Evolutionary conservation across 2,888 invertebrate genomes (phyloP).

Genomic region (Diloba caeruleocephala): DNA sequence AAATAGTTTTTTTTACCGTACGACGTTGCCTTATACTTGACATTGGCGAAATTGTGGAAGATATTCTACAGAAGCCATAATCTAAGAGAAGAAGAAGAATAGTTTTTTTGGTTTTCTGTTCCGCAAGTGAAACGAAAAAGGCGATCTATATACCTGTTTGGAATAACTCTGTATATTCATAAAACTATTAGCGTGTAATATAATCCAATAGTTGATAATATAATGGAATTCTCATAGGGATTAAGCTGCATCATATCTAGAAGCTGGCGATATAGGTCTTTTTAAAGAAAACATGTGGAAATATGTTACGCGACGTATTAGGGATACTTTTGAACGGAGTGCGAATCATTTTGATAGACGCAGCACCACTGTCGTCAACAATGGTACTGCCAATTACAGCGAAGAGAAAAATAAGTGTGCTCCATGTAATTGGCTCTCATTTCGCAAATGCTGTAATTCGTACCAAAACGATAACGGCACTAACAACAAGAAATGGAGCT

Average conservation of each 20-base stretch:
- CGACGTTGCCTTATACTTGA: too few species aligned
- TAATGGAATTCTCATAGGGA: conserved; percentile 36
- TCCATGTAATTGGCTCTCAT: conserved; percentile 67
- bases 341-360: conserved; percentile 85
- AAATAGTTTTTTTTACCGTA: too few species aligned
- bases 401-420: conserved; percentile 66
- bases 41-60: too few species aligned
- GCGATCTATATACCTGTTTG: too few species aligned
- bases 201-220: conserved; percentile 3
- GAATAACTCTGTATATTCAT: too few species aligned
- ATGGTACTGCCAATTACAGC: conserved; percentile 61
- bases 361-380: conserved; percentile 76
- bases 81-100: too few species aligned
- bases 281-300: conserved; percentile 82
- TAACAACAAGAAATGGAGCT: conserved; percentile 79
- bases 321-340: conserved; percentile 85
- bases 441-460: conserved; percentile 69
- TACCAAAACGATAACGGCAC: conserved; percentile 67
- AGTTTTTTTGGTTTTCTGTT: too few species aligned
- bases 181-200: too few species aligned
- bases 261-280: conserved; percentile 14
- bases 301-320: conserved; percentile 85
- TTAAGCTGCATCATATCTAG: conserved; percentile 5
- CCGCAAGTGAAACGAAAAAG: too few species aligned
- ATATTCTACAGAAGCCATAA: too few species aligned